Evolutionary conservation across 2,797 vertebrate genomes (phyloP).

Genomic region (Linurgus olivaceus): DNA sequence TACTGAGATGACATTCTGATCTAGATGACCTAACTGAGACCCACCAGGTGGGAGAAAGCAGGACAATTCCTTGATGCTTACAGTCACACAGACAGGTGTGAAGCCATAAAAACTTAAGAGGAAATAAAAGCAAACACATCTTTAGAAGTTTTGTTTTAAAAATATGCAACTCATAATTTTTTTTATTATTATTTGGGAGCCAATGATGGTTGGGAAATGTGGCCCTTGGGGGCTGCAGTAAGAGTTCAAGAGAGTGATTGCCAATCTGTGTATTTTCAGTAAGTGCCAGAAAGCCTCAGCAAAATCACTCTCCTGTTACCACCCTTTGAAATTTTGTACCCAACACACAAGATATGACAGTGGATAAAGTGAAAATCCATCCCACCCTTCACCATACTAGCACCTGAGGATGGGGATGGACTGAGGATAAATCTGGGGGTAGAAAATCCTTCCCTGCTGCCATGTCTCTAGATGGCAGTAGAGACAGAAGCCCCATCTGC

Average conservation of each 20-base stretch:
- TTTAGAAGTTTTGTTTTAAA: not conserved
- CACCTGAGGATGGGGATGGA: not conserved
- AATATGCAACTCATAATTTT: fast-evolving
- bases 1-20: not conserved
- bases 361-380: not conserved
- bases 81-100: not conserved
- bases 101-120: not conserved
- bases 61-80: not conserved
- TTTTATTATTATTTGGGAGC: not conserved
- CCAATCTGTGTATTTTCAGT: not conserved
- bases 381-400: not conserved
- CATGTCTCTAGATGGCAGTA: not conserved
- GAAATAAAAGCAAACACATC: not conserved
- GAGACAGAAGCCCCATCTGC: not conserved
- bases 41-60: not conserved
- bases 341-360: not conserved
- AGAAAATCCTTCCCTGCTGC: not conserved
- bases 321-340: not conserved
- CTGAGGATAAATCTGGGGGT: fast-evolving
- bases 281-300: not conserved
- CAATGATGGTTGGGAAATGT: not conserved
- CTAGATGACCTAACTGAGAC: not conserved
- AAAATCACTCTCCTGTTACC: not conserved
- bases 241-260: not conserved
- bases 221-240: not conserved